These are phyloP conservation scores for Pachymerium ferrugineum DNA, from an alignment of 2,888 invertebrate species.

Conservation along the genomic window DNA sequence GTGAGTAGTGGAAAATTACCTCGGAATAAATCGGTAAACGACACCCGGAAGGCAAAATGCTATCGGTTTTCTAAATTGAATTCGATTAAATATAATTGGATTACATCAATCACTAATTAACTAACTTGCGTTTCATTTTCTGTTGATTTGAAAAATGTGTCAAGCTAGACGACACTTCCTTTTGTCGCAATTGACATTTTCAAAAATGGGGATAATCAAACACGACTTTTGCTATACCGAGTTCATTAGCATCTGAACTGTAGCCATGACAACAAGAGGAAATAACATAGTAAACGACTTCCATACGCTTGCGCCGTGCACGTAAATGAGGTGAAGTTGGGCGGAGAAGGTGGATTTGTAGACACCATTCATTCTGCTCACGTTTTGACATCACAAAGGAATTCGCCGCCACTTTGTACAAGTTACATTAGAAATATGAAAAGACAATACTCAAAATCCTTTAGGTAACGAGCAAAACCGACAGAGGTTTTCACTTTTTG, in stretches of 20 bases:
- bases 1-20: not conserved
- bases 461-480: too few species aligned
- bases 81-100: not conserved
- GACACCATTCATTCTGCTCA: not conserved
- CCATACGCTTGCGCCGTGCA: not conserved
- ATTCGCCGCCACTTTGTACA: not conserved
- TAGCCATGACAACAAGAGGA: not conserved
- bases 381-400: constrained; percentile 3
- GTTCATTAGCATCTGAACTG: not conserved
- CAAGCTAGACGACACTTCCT: not conserved
- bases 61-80: not conserved
- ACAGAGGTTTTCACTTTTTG: too few species aligned
- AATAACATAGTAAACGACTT: not conserved
- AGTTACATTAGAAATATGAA: too few species aligned
- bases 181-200: not conserved
- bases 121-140: not conserved
- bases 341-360: not conserved
- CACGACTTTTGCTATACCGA: not conserved
- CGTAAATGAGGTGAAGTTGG: constrained; percentile 5
- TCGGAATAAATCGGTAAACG: not conserved
- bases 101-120: not conserved
- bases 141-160: not conserved
- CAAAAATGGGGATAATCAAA: constrained; percentile 1
- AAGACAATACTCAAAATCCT: too few species aligned
- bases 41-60: not conserved